Percentiles rank a stretch among this genome's conserved stretches.
These are phyloP conservation scores for Drosophila santomea DNA, from an alignment of 1,140 invertebrate species.

Conservation along the genomic window DNA sequence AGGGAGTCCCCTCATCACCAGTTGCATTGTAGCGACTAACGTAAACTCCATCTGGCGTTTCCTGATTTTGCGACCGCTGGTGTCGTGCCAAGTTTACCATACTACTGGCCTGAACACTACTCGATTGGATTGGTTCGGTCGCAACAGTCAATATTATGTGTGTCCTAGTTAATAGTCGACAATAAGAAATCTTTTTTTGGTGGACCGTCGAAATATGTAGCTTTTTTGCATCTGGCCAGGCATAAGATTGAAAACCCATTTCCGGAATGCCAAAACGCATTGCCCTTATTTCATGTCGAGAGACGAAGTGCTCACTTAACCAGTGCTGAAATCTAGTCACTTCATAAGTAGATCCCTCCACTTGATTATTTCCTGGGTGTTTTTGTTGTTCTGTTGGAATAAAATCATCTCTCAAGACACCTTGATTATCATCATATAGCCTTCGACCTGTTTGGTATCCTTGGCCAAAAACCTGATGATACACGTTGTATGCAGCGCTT, in stretches of 20 bases:
- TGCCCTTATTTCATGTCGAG: constrained; percentile 14
- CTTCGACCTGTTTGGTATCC: neutral
- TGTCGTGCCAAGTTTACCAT: constrained; percentile 17
- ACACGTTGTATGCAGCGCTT: no score
- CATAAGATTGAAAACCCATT: neutral
- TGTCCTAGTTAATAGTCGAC: neutral
- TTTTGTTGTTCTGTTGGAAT: neutral
- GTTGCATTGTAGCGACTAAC: constrained; percentile 4
- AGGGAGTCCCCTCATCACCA: constrained; percentile 3
- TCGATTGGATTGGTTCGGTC: neutral
- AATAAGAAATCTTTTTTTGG: no score
- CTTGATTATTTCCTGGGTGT: neutral
- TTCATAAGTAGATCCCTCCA: neutral
- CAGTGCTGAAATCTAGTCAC: neutral
- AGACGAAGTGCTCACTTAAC: constrained; percentile 20
- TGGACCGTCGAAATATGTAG: no score
- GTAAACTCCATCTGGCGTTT: constrained; percentile 9
- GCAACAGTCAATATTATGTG: neutral
- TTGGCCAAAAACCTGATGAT: no score
- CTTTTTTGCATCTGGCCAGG: neutral
- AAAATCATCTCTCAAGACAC: neutral
- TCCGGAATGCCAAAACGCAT: no score
- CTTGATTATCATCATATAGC: neutral
- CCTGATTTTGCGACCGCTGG: constrained; percentile 15
- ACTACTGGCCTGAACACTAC: constrained; percentile 2